Evolutionary conservation across 2,797 vertebrate species (phyloP), one percentile per base, ranked within the genome.

Genomic region (Chloroceryle inda): DNA sequence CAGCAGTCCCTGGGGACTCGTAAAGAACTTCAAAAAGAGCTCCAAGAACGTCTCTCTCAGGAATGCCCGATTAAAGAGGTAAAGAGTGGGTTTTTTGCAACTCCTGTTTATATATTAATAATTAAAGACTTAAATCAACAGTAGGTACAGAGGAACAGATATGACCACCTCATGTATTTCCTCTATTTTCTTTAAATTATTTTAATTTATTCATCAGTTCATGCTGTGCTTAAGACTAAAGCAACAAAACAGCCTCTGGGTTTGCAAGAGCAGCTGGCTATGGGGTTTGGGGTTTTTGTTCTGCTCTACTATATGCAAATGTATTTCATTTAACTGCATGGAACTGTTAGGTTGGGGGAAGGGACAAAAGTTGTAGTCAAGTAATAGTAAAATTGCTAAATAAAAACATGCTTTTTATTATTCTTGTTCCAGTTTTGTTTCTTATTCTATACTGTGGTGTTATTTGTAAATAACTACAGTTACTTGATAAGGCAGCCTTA

Each of bases 11-110:
- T 99, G 95, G 99, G 99, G 84, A 99, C 99, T 79, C 98, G 99
- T 88, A 99, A 99, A 97, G 99, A 99, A 80, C 98, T 99, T 82
- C 99, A 99, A 97, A 99, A 99, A 94, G 99, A 99, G 38, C 98
- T 99, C 20, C 99, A 99, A 92, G 99, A 99, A 93, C 98, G 98
- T 53, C 98, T 99, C 66, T 98, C 99, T 94, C 98, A 99, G 97
- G 98, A 99, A 94, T 99, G 98, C 68, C 98, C 99, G 11, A 98
- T 99, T 95, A 98, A 98, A 97, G 99, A 99, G 98, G 99, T 99
- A 95, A 79, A 91, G 49, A 73, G 83, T 63, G 42, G 0, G 16
- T 52, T n/a, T n/a, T 68, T 78, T 64, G 33, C 56, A 68, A 27
- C 26, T 72, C 64, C 69, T 80, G 15, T 76, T 85, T 40, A 50